These are phyloP conservation scores for Parapristionchus giblindavisi DNA, from an alignment of 2,888 invertebrate genomes.

Conservation along the genomic window DNA sequence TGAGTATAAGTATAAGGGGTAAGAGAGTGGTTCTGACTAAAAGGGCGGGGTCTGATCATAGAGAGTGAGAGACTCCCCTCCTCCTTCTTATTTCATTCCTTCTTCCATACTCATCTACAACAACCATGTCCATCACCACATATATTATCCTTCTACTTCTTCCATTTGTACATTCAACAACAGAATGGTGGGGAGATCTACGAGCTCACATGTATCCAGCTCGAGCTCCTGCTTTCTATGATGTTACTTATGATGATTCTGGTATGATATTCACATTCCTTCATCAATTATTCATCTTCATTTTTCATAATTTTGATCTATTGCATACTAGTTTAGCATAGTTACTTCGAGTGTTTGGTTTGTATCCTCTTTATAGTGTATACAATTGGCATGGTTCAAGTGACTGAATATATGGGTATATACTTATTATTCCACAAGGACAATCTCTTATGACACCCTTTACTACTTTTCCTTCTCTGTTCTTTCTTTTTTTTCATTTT, in stretches of 20 bases:
- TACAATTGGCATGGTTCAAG: no score
- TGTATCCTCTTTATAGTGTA: no score
- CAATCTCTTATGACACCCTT: no score
- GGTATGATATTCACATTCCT: conserved; percentile 48
- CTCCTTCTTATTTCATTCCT: conserved; percentile 26
- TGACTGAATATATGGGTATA: no score
- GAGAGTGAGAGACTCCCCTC: neutral
- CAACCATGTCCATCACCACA: conserved; percentile 16
- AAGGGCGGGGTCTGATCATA: conserved; percentile 32
- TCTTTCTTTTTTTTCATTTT: no score
- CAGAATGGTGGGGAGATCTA: conserved; percentile 69
- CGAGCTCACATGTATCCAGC: conserved; percentile 67
- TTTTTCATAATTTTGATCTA: neutral
- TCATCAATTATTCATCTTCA: neutral
- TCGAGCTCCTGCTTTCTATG: conserved; percentile 64
- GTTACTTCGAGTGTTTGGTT: neutral
- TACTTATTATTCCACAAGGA: no score
- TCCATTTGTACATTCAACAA: conserved; percentile 51
- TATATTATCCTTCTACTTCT: conserved; percentile 30
- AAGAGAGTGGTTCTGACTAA: no score
- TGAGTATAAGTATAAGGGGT: neutral
- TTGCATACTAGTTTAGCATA: neutral
- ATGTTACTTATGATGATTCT: conserved; percentile 67
- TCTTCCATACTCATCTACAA: conserved; percentile 12
- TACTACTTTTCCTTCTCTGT: no score